Percentiles rank a stretch among this genome's conserved stretches.
phyloP scores from a whole-genome alignment of 2,888 invertebrate species.

The Amaurobius ferox region DNA sequence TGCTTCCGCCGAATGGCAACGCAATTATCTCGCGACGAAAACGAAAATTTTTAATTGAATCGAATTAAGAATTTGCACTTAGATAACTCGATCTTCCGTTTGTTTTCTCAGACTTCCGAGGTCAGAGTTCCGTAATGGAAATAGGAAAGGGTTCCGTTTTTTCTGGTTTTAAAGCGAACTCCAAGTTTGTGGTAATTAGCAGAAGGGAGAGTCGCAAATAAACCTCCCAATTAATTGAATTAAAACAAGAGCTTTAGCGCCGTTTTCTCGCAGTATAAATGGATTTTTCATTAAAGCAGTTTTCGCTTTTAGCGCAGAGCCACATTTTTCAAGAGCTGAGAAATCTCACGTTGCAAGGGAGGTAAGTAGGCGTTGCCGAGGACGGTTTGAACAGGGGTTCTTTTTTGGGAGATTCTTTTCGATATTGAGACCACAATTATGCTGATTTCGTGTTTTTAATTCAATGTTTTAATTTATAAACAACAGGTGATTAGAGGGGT shows the following conservation, averaged over 20 bases:
- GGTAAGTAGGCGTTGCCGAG: no score
- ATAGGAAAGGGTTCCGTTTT: slow-evolving; percentile 21
- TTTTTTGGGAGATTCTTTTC: not conserved
- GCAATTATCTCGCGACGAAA: slow-evolving; percentile 48
- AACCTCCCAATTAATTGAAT: slow-evolving; percentile 69
- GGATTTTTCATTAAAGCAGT: slow-evolving; percentile 63
- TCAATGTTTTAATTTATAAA: slow-evolving; percentile 1
- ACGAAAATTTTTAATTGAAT: slow-evolving; percentile 70
- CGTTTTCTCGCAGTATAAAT: slow-evolving; percentile 41
- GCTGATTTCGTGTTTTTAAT: slow-evolving; percentile 2
- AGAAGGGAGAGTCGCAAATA: slow-evolving; percentile 65
- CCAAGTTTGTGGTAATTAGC: slow-evolving; percentile 56
- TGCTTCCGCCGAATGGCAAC: slow-evolving; percentile 40
- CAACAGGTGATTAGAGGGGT: not conserved
- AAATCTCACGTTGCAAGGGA: not conserved
- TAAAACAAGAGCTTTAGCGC: slow-evolving; percentile 61
- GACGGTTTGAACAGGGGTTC: not conserved
- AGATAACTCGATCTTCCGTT: slow-evolving; percentile 55
- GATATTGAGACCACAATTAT: not conserved
- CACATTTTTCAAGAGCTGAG: not conserved
- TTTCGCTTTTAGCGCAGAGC: not conserved
- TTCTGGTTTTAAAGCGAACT: slow-evolving; percentile 8
- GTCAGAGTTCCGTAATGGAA: not conserved
- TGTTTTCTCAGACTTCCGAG: not conserved
- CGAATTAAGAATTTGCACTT: slow-evolving; percentile 70